Conservation (phyloP, 2,888 invertebrate genomes). For the Hedychridium roseum region DNA sequence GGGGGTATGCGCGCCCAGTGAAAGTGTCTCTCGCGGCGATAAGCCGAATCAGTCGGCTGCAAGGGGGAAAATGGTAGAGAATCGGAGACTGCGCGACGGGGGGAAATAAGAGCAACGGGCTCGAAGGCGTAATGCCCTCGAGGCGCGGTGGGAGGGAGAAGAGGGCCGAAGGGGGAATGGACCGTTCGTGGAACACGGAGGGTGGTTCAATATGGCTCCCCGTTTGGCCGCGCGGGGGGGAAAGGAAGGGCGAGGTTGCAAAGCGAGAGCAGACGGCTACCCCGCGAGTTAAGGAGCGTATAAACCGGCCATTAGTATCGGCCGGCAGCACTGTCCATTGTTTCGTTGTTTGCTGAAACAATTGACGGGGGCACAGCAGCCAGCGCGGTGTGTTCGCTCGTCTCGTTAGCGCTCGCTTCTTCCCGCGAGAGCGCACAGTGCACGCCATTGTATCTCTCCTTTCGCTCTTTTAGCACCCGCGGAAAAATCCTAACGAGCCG, state of each 20-base stretch:
- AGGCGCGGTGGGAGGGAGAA: background rate
- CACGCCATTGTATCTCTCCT: conserved; percentile 50
- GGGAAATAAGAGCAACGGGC: too few relatives aligned
- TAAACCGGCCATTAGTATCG: conserved; percentile 62
- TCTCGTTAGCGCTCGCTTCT: conserved; percentile 40
- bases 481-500: conserved; percentile 63
- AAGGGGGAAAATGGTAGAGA: too few relatives aligned
- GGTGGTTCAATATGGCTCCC: conserved; percentile 2
- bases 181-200: background rate
- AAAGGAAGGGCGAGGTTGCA: background rate
- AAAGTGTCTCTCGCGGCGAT: too few relatives aligned
- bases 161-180: background rate
- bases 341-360: conserved; percentile 57
- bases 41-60: too few relatives aligned
- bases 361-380: conserved; percentile 48
- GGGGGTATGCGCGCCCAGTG: too few relatives aligned
- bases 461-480: conserved; percentile 56
- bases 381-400: conserved; percentile 37
- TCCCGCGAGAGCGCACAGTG: conserved; percentile 44
- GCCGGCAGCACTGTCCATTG: conserved; percentile 62
- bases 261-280: conserved; percentile 43
- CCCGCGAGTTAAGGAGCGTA: conserved; percentile 51
- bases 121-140: too few relatives aligned
- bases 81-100: too few relatives aligned
- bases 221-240: background rate